A percentile compares a stretch with the other conserved stretches of the same genome.
phyloP scores from a whole-genome alignment of 2,113 vertebrate genomes.

The Xyrauchen texanus region DNA sequence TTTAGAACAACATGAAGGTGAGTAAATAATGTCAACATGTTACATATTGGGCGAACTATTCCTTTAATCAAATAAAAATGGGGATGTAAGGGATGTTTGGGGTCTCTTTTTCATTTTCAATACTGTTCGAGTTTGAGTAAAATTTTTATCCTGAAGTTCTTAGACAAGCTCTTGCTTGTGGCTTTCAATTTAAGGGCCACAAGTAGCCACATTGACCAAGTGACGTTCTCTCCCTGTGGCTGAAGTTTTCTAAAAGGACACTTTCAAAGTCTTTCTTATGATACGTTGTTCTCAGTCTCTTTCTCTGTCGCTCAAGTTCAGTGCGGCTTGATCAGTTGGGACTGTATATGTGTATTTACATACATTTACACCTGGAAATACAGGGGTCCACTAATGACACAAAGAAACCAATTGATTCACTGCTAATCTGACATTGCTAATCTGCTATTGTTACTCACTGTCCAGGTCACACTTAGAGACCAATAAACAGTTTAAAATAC shows the following conservation, averaged over 20 bases:
- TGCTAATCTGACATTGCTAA: background rate
- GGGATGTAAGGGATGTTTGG: no score
- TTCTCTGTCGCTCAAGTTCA: slow-evolving; percentile 32
- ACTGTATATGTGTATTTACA: slow-evolving; percentile 37
- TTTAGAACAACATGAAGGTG: no score
- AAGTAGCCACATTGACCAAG: slow-evolving; percentile 25
- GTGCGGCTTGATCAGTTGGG: slow-evolving; percentile 25
- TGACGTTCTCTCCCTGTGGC: slow-evolving; percentile 41
- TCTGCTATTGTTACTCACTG: slow-evolving; percentile 3
- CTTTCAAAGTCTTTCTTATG: slow-evolving; percentile 38
- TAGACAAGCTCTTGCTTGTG: slow-evolving; percentile 26
- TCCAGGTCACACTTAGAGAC: background rate
- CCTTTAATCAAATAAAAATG: no score
- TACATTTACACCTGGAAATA: background rate
- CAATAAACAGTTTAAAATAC: background rate
- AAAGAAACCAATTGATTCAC: background rate
- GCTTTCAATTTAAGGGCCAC: slow-evolving; percentile 46
- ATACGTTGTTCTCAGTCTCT: slow-evolving; percentile 12
- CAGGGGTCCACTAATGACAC: background rate
- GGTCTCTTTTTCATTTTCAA: slow-evolving; percentile 26
- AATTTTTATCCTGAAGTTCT: slow-evolving; percentile 37
- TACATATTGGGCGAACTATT: no score
- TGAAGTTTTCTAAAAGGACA: slow-evolving; percentile 47
- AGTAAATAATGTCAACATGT: no score
- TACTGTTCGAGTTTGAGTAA: slow-evolving; percentile 15